Conservation (phyloP, 2,113 vertebrate species). For the Megalops atlanticus region DNA sequence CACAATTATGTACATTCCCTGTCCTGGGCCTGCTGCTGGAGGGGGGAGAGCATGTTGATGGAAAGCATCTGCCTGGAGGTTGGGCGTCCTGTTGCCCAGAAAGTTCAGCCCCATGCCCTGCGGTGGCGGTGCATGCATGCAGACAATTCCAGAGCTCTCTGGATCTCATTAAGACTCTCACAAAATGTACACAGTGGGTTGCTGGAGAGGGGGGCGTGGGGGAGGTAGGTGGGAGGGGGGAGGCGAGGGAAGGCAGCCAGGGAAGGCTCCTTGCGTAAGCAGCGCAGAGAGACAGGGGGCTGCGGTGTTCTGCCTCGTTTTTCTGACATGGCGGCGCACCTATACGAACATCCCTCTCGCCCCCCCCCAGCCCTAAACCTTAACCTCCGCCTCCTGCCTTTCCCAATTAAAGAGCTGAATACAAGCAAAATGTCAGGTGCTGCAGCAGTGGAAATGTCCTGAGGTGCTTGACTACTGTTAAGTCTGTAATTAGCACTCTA, state of each 20-base stretch:
- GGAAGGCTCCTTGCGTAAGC: background rate
- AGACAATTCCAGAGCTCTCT: background rate
- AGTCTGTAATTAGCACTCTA: slow-evolving; percentile 22
- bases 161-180: slow-evolving; percentile 13
- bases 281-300: background rate
- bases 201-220: too few relatives aligned
- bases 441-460: background rate
- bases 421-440: slow-evolving; percentile 19
- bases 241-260: too few relatives aligned
- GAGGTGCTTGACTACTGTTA: slow-evolving; percentile 14
- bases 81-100: background rate
- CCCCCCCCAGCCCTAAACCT: background rate
- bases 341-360: background rate
- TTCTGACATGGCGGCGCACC: background rate
- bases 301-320: background rate
- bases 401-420: slow-evolving; percentile 13
- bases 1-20: background rate
- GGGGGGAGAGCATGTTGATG: background rate
- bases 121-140: background rate
- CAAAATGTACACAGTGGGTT: background rate
- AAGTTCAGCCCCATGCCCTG: background rate
- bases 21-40: background rate
- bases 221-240: background rate
- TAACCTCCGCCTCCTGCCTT: background rate
- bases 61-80: background rate